phyloP scores from a whole-genome alignment of 2,888 invertebrate genomes.

The Dorcus hopei region DNA sequence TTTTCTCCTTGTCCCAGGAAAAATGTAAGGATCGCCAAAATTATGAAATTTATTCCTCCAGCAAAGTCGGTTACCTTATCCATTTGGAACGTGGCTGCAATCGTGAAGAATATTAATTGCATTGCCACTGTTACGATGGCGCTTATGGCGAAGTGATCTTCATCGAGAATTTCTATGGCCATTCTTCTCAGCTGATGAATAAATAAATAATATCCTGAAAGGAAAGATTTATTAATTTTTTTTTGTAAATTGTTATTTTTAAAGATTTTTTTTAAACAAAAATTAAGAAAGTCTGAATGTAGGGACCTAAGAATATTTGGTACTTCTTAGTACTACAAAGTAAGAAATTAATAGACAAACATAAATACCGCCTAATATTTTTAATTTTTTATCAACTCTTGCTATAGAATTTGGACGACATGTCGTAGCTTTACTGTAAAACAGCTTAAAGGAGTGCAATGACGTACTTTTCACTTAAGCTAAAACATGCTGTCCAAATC shows the following conservation, averaged over 20 bases:
- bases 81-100: conserved; percentile 82
- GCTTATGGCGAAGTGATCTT: conserved; percentile 81
- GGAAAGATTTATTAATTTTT: too few species aligned
- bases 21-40: conserved; percentile 83
- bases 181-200: conserved; percentile 43
- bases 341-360: too few species aligned
- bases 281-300: not conserved
- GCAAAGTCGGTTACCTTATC: conserved; percentile 93
- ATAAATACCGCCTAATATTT: too few species aligned
- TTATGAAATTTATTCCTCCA: conserved; percentile 89
- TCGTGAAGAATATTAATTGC: conserved; percentile 84
- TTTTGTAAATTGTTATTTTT: not conserved
- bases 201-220: not conserved
- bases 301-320: not conserved
- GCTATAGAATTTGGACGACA: too few species aligned
- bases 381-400: too few species aligned
- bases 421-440: too few species aligned
- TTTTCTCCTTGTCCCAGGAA: conserved; percentile 79
- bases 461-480: too few species aligned
- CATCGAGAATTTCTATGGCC: conserved; percentile 73
- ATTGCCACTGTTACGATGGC: conserved; percentile 80
- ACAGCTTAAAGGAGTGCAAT: too few species aligned
- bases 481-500: too few species aligned
- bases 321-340: too few species aligned
- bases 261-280: too few species aligned